Evolutionary conservation across 2,113 vertebrate species (phyloP).

Genomic region (Felis chaus): DNA sequence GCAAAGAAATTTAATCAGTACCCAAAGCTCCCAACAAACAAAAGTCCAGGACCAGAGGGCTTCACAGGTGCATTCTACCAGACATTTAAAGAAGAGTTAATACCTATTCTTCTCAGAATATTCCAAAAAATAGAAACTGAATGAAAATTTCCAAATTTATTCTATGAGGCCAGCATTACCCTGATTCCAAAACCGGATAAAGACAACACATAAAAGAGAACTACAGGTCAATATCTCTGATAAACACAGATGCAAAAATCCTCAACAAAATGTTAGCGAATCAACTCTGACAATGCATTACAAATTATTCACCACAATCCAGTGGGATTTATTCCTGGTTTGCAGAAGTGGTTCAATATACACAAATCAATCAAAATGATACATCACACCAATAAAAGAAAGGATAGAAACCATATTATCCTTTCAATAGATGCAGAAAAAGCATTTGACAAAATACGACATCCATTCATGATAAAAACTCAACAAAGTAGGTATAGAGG

Average conservation of each 20-base stretch:
- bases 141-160: background rate
- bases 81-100: background rate
- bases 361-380: background rate
- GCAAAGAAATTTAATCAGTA: background rate
- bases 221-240: background rate
- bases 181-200: background rate
- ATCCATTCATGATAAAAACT: background rate
- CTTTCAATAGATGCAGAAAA: background rate
- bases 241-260: background rate
- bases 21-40: background rate
- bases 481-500: background rate
- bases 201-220: background rate
- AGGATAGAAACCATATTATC: background rate
- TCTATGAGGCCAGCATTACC: background rate
- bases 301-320: background rate
- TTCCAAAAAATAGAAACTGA: background rate
- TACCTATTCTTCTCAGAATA: background rate
- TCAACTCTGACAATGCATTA: background rate
- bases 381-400: background rate
- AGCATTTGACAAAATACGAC: background rate
- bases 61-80: background rate
- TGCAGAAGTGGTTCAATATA: background rate
- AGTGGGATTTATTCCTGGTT: background rate
- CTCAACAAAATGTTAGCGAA: background rate
- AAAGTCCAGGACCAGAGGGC: background rate